Evolutionary conservation across 2,113 vertebrate species (phyloP).

Genomic region (Labeo catla): DNA sequence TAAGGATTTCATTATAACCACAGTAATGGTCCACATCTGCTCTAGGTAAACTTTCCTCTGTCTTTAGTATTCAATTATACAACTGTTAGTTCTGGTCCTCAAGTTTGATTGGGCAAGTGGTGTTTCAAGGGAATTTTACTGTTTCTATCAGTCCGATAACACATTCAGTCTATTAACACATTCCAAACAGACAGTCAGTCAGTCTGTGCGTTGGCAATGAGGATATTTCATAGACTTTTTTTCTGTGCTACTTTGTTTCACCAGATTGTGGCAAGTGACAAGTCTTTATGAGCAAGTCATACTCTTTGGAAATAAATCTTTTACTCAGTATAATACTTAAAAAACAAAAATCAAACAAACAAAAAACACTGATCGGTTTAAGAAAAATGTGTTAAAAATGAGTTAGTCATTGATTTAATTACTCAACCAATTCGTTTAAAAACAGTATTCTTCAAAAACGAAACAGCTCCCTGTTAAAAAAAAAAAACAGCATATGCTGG

Average conservation of each 20-base stretch:
- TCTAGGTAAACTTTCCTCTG: constrained; percentile 9
- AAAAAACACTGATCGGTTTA: background rate
- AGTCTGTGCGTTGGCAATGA: background rate
- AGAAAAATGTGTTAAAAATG: background rate
- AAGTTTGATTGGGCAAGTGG: background rate
- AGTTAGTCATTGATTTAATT: background rate
- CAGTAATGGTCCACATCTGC: constrained; percentile 3
- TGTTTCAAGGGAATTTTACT: background rate
- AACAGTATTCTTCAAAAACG: background rate
- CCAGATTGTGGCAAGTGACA: background rate
- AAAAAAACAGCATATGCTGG: too few species aligned
- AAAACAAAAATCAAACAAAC: too few species aligned
- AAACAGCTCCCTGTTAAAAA: too few species aligned
- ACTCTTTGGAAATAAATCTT: background rate
- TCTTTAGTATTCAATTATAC: background rate
- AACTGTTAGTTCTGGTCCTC: background rate
- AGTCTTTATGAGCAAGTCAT: background rate
- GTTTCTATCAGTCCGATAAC: background rate
- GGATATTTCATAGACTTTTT: background rate
- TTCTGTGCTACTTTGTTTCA: background rate
- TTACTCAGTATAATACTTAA: background rate
- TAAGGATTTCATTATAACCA: constrained; percentile 6
- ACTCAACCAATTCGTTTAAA: background rate
- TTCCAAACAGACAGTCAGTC: background rate
- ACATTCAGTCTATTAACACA: background rate